Base-by-base conservation (phyloP, 2,797 vertebrate genomes). In the Leontopithecus rosalia region DNA sequence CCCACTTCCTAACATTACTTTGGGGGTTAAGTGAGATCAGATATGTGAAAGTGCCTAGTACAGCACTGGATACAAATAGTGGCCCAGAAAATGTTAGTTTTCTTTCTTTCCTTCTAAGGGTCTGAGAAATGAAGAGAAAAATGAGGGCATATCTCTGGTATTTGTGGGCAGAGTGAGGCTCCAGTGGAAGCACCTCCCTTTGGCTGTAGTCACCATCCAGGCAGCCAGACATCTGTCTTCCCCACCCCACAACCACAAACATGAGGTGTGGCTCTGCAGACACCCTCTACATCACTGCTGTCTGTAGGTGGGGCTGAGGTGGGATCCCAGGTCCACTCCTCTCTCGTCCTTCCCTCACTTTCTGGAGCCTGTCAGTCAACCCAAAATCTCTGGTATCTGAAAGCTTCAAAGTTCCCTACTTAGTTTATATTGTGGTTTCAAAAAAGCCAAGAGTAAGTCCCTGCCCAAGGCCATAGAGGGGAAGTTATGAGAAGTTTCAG, bases 401-500 rank as follows among this genome's bases (percentile, higher is more conserved):
- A 70, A 92, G 22, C 72, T 83, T 96, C 33, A 33, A 20, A 86
- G 48, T 88, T 92, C 67, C 26, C 87, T 90, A 83, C 79, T 87
- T 91, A 77, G 79, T 97, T 95, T 94, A 94, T 90, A 55, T 67
- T 94, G 73, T 88, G 93, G 87, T 95, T 97, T 50, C 46, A 88
- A 94, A 96, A 95, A 91, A 94, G 33, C 84, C 95, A 95, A 86
- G 88, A 96, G 55, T 96, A 91, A 95, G 92, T 97, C 88, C 83
- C 81, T 95, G 41, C 58, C 61, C 84, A 92, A 70, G 48, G 61
- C 86, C 70, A 43, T 92, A 73, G 89, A 97, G 87, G 89, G 95
- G 96, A 96, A 96, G 96, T 98, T 97, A 92, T 76, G 72, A 55
- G 82, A 96, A 95, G 92, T 96, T 97, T 96, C 96, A 97, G 98